phyloP scores from a whole-genome alignment of 2,888 invertebrate species.

The Selenia dentaria region DNA sequence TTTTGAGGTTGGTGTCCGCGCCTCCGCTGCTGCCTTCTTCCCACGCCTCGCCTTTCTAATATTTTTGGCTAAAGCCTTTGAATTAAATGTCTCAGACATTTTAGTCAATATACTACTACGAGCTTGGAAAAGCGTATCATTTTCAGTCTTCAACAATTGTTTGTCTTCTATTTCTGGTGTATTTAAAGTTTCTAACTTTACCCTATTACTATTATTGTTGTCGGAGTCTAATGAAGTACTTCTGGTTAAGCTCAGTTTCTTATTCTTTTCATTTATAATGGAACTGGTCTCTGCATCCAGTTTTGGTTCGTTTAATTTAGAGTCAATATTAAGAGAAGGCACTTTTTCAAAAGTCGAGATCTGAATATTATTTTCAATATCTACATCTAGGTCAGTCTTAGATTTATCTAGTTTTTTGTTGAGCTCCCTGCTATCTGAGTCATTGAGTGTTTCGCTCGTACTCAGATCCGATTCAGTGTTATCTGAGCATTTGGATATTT shows the following conservation, averaged over 20 bases:
- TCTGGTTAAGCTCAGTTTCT: slow-evolving; percentile 79
- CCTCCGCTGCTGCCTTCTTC: slow-evolving; percentile 66
- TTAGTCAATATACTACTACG: slow-evolving; percentile 81
- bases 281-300: slow-evolving; percentile 64
- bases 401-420: slow-evolving; percentile 81
- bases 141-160: slow-evolving; percentile 85
- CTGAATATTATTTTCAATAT: slow-evolving; percentile 83
- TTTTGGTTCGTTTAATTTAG: slow-evolving; percentile 70
- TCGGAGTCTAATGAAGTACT: slow-evolving; percentile 82
- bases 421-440: slow-evolving; percentile 73
- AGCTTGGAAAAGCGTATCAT: slow-evolving; percentile 80
- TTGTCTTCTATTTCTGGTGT: slow-evolving; percentile 84
- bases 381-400: slow-evolving; percentile 84
- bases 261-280: slow-evolving; percentile 65
- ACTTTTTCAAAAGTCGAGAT: slow-evolving; percentile 82
- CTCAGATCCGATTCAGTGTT: slow-evolving; percentile 86
- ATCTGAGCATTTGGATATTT: slow-evolving; percentile 86
- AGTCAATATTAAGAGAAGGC: slow-evolving; percentile 77
- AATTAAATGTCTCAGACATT: slow-evolving; percentile 83
- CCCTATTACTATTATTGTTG: slow-evolving; percentile 83
- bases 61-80: slow-evolving; percentile 76
- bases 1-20: slow-evolving; percentile 40
- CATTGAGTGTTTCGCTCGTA: slow-evolving; percentile 81
- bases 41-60: slow-evolving; percentile 77
- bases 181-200: slow-evolving; percentile 76